A percentile compares a stretch with the other conserved stretches of the same genome.
These are phyloP conservation scores for Neuroscelio doddi DNA, from an alignment of 2,888 invertebrate species.

Conservation along the genomic window DNA sequence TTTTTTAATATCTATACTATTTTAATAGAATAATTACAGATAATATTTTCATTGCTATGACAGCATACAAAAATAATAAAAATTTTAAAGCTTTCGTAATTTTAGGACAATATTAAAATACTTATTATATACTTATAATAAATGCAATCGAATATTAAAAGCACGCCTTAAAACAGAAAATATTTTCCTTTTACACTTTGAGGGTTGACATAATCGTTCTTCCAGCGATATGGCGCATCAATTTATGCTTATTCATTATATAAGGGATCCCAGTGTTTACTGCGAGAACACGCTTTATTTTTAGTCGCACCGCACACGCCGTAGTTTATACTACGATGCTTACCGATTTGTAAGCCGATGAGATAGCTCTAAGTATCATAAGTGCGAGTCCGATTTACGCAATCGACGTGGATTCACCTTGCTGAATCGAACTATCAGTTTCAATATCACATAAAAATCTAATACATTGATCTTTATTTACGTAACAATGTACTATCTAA, in stretches of 20 bases:
- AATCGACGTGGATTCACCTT: conserved; percentile 20
- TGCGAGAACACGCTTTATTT: conserved; percentile 57
- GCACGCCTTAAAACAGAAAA: no score
- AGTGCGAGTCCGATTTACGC: conserved; percentile 33
- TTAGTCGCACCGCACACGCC: conserved; percentile 48
- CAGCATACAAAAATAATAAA: no score
- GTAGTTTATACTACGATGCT: conserved; percentile 43
- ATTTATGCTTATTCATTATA: conserved; percentile 67
- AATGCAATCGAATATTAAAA: no score
- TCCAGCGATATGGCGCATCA: conserved; percentile 30
- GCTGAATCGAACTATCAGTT: neutral
- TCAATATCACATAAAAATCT: conserved; percentile 4
- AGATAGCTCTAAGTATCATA: conserved; percentile 25
- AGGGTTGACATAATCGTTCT: conserved; percentile 35
- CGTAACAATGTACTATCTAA: no score
- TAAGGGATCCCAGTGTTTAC: conserved; percentile 64
- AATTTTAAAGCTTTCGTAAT: no score
- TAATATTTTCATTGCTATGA: no score
- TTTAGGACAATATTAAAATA: no score
- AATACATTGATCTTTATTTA: neutral
- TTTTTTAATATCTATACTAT: no score
- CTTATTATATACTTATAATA: no score
- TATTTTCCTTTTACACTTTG: neutral
- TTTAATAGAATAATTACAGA: no score
- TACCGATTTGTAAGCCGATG: conserved; percentile 38